Conservation (phyloP, 2,113 vertebrate species). For the Erpornis zantholeuca region DNA sequence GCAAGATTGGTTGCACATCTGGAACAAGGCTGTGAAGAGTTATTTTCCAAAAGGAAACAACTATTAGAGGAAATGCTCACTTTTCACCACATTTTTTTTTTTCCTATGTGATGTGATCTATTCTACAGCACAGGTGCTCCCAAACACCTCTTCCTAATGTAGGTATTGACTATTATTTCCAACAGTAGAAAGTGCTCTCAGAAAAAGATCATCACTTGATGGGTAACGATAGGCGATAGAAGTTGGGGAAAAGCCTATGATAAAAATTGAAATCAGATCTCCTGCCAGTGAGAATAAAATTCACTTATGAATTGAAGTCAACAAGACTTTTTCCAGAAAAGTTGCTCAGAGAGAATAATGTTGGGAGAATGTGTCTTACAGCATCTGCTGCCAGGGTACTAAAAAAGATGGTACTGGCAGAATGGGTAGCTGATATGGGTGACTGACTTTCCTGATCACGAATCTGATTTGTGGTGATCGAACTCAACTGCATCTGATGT, state of each 20-base stretch:
- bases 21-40: not conserved
- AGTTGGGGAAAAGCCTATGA: not conserved
- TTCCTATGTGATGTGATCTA: not conserved
- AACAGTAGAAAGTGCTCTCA: not conserved
- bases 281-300: not conserved
- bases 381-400: not conserved
- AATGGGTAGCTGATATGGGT: not conserved
- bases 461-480: not conserved
- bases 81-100: not conserved
- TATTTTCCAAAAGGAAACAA: not conserved
- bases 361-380: not conserved
- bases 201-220: not conserved
- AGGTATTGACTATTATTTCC: not conserved
- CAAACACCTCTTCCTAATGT: not conserved
- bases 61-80: not conserved
- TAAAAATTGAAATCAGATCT: not conserved
- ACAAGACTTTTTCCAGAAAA: not conserved
- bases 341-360: not conserved
- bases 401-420: not conserved
- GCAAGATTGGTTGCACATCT: not conserved
- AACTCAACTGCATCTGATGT: not conserved
- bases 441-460: not conserved
- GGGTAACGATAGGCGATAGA: not conserved
- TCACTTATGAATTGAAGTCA: not conserved
- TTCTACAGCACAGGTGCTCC: not conserved